phyloP scores from a whole-genome alignment of 1,140 invertebrate genomes.

The Drosophila orena region DNA sequence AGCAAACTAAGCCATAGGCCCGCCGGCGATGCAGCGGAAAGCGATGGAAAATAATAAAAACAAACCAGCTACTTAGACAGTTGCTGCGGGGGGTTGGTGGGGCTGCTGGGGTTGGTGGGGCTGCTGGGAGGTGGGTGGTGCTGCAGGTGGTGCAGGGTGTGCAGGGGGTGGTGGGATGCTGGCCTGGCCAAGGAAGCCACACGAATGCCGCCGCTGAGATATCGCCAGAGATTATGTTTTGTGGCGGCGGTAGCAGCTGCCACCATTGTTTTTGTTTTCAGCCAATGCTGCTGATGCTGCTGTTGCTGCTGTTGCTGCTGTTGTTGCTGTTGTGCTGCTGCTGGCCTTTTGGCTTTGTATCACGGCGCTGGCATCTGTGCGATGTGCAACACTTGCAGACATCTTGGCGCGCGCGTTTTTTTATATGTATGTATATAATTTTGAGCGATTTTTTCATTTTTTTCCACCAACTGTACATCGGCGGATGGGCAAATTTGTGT shows the following conservation, averaged over 20 bases:
- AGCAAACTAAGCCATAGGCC: constrained; percentile 73
- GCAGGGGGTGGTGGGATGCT: constrained; percentile 19
- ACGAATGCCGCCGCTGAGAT: constrained; percentile 70
- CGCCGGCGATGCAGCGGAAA: constrained; percentile 63
- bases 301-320: constrained; percentile 15
- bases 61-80: constrained; percentile 72
- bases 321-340: constrained; percentile 30
- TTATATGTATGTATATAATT: background rate
- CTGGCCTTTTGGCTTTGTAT: constrained; percentile 78
- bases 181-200: constrained; percentile 63
- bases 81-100: constrained; percentile 7
- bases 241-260: constrained; percentile 74
- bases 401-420: constrained; percentile 67
- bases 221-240: constrained; percentile 79
- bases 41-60: constrained; percentile 40
- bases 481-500: constrained; percentile 66
- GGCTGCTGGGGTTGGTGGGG: too few species aligned
- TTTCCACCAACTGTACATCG: constrained; percentile 52
- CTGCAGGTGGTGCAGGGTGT: constrained; percentile 15
- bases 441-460: constrained; percentile 8
- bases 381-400: constrained; percentile 82
- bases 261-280: constrained; percentile 74
- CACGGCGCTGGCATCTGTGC: constrained; percentile 74
- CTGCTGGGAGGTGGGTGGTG: background rate
- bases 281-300: constrained; percentile 19